Base-by-base conservation (phyloP, 2,888 invertebrate species). In the Desoria tigrina region DNA sequence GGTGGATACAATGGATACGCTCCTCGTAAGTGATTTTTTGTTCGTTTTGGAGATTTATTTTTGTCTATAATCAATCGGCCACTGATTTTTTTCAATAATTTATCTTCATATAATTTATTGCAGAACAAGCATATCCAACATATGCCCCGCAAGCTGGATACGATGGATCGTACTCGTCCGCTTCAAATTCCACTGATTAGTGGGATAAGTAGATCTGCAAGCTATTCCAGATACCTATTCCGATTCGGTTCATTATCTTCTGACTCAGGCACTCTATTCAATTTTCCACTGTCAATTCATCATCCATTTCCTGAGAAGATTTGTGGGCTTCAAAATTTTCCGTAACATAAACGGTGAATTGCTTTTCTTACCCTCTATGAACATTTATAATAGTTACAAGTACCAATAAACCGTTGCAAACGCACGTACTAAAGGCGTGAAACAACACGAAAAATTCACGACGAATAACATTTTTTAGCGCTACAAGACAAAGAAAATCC, bases 111-210 rank as follows among this genome's bases (percentile, higher is more conserved):
- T 49, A n/a, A n/a, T n/a, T n/a, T 39, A 55, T 64, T 66, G 11
- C 37, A 74, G 76, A 73, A 70, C 70, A 69, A 64, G 68, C 59
- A 21, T 72, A 72, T 58, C 65, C 71, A 18, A 68, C 73, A 68
- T 73, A 84, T 62, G 80, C 83, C 54, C 83, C 84, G 74, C 83
- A 82, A 69, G 79, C 81, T 42, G 83, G 81, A 67, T 82, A 81
- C 63, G 81, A 81, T 68, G 82, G 81, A 50, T 80, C 80, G 14
- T 81, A 81, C 75, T 78, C 81, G 69, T 79, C 79, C 69, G 81
- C 80, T 64, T 74, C 76, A 27, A 81, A 82, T 42, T 74, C 76
- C 39, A 81, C 82, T 42, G 83, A 83, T 68, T 83, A 83, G 83
- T 84, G 83, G 83, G 80, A 79, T 51, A 78, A 76, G 70, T 78